Conservation (phyloP, 1,140 invertebrate species). For the Drosophila guanche region DNA sequence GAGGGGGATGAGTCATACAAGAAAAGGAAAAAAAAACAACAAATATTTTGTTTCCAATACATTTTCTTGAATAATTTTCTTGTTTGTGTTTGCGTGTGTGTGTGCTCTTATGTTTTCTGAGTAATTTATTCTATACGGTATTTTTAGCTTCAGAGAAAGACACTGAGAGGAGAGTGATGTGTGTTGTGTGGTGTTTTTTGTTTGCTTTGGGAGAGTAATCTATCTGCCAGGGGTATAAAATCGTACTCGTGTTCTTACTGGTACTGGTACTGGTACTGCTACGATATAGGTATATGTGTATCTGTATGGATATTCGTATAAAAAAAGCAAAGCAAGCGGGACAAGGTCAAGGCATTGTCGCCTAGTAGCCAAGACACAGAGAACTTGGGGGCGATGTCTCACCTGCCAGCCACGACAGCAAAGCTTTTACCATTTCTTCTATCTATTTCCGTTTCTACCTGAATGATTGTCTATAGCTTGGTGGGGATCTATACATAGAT, state of each 20-base stretch:
- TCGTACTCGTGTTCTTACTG: no score
- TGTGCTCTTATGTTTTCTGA: slow-evolving; percentile 24
- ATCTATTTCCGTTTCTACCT: slow-evolving; percentile 59
- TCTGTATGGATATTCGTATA: no score
- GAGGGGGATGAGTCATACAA: slow-evolving; percentile 30
- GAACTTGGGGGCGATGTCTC: slow-evolving; percentile 15
- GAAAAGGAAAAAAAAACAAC: not conserved
- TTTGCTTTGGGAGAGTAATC: slow-evolving; percentile 12
- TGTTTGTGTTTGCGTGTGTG: not conserved
- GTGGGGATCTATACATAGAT: slow-evolving; percentile 14
- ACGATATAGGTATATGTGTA: no score
- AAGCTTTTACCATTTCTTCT: slow-evolving; percentile 23
- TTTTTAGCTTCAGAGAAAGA: slow-evolving; percentile 45
- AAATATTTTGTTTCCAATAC: slow-evolving; percentile 35
- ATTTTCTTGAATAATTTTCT: slow-evolving; percentile 11
- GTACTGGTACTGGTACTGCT: no score
- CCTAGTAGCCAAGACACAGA: slow-evolving; percentile 32
- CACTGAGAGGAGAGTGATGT: not conserved
- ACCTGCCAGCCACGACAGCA: slow-evolving; percentile 33
- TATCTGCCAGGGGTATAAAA: slow-evolving; percentile 13
- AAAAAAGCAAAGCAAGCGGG: slow-evolving; percentile 19
- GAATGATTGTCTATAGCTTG: slow-evolving; percentile 13
- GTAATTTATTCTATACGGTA: slow-evolving; percentile 32
- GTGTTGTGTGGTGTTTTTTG: slow-evolving; percentile 7
- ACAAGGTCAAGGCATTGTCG: slow-evolving; percentile 70